Evolutionary conservation across 2,888 invertebrate genomes (phyloP).

Genomic region (Lepidochitona cinerea): DNA sequence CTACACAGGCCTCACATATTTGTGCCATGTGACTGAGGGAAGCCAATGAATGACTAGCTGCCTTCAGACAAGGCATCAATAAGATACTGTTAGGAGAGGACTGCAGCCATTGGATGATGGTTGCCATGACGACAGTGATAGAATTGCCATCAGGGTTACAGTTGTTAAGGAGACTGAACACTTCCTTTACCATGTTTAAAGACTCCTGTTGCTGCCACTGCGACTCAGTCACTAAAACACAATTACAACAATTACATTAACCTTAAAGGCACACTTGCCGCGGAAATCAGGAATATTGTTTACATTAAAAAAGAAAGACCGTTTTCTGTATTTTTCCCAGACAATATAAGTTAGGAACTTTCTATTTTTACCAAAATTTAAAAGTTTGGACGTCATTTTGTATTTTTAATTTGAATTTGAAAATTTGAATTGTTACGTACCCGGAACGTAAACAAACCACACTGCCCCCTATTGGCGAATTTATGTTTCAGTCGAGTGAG

Average conservation of each 20-base stretch:
- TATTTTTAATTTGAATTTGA: too few species aligned
- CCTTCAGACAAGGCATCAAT: conserved; percentile 60
- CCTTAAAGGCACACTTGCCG: too few species aligned
- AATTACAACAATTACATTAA: neutral
- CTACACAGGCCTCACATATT: conserved; percentile 62
- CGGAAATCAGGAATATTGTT: too few species aligned
- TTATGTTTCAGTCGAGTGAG: too few species aligned
- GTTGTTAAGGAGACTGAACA: conserved; percentile 64
- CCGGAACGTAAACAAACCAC: too few species aligned
- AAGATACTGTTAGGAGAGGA: conserved; percentile 64
- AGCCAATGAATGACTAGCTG: conserved; percentile 59
- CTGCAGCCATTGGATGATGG: conserved; percentile 60
- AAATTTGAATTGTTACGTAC: too few species aligned
- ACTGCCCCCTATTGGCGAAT: too few species aligned
- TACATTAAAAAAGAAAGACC: too few species aligned
- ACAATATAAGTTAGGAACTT: too few species aligned
- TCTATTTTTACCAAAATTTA: too few species aligned
- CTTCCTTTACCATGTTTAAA: conserved; percentile 56
- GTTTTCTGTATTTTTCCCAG: too few species aligned
- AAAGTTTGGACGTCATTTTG: too few species aligned
- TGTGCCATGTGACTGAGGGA: conserved; percentile 57
- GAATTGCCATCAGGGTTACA: conserved; percentile 60
- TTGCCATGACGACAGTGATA: conserved; percentile 43
- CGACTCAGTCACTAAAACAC: conserved; percentile 41
- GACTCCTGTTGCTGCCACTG: conserved; percentile 55